phyloP scores from a whole-genome alignment of 2,797 vertebrate genomes.

The Tokudaia tokunoshimensis region DNA sequence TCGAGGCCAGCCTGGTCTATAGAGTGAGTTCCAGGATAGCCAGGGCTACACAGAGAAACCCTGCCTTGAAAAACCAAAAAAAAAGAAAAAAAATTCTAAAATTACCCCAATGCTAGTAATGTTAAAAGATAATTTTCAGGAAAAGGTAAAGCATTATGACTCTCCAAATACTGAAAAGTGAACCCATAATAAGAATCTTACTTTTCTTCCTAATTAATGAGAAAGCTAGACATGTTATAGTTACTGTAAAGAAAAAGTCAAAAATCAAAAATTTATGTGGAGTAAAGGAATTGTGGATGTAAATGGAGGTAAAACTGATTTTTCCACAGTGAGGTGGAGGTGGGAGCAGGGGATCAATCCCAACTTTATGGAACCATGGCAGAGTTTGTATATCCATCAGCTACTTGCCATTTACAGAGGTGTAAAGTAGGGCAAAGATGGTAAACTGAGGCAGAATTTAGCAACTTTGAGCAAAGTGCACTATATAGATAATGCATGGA shows the following conservation, averaged over 20 bases:
- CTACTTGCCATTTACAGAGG: constrained; percentile 48
- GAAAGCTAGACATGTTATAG: constrained; percentile 67
- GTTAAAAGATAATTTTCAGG: too few relatives aligned
- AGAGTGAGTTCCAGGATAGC: too few relatives aligned
- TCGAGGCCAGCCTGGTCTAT: too few relatives aligned
- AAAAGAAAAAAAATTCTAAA: too few relatives aligned
- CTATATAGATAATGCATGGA: background rate
- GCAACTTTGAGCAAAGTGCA: background rate
- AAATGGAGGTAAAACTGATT: constrained; percentile 69
- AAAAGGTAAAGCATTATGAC: background rate
- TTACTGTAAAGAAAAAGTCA: constrained; percentile 45
- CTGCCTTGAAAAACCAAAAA: too few relatives aligned
- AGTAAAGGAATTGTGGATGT: constrained; percentile 61
- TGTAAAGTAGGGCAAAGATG: constrained; percentile 44
- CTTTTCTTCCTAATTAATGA: constrained; percentile 73
- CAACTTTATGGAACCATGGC: constrained; percentile 27
- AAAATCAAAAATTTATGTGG: constrained; percentile 65
- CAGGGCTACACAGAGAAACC: too few relatives aligned
- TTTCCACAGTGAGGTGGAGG: constrained; percentile 23
- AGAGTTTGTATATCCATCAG: constrained; percentile 59
- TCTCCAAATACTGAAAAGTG: constrained; percentile 40
- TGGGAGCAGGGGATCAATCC: constrained; percentile 24
- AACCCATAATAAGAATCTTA: constrained; percentile 63
- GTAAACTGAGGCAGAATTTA: background rate
- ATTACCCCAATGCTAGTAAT: too few relatives aligned